These are phyloP conservation scores for Phocoena sinus DNA, from an alignment of 2,113 vertebrate genomes.

Conservation along the genomic window DNA sequence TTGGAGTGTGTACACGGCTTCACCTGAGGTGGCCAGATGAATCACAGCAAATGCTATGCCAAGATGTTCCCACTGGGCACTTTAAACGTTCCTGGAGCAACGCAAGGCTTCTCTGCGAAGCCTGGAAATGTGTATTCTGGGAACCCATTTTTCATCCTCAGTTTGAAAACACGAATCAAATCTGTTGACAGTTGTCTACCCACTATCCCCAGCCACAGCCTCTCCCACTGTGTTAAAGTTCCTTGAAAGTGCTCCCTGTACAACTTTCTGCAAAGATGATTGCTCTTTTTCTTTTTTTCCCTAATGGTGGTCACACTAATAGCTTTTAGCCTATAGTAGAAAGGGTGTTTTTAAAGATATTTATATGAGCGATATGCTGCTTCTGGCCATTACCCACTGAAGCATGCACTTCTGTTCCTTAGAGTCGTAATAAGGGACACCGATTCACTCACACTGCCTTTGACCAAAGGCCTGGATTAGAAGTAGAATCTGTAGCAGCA, in stretches of 20 bases:
- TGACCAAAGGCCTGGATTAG: not conserved
- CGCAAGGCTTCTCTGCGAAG: constrained; percentile 48
- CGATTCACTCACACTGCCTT: not conserved
- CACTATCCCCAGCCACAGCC: not conserved
- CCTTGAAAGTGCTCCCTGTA: not conserved
- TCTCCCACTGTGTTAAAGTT: not conserved
- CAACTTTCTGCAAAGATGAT: not conserved
- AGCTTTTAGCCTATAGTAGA: not conserved
- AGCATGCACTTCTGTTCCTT: not conserved
- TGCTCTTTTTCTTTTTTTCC: not conserved
- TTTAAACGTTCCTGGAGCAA: constrained; percentile 42
- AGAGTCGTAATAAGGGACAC: not conserved
- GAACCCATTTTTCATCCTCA: constrained; percentile 23
- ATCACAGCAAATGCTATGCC: not conserved
- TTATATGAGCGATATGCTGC: not conserved
- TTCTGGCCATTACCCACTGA: constrained; percentile 6
- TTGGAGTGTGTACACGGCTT: not conserved
- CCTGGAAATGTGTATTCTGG: constrained; percentile 23
- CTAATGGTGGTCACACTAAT: not conserved
- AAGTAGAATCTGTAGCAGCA: not conserved
- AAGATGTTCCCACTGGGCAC: constrained; percentile 35
- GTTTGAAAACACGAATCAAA: constrained; percentile 50
- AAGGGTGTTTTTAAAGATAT: constrained; percentile 19
- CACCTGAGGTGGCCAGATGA: constrained; percentile 26
- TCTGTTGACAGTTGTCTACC: constrained; percentile 15